Percentiles rank a stretch among this genome's conserved stretches.
These are phyloP conservation scores for Drosophila anceps DNA, from an alignment of 2,888 invertebrate species.

Conservation along the genomic window DNA sequence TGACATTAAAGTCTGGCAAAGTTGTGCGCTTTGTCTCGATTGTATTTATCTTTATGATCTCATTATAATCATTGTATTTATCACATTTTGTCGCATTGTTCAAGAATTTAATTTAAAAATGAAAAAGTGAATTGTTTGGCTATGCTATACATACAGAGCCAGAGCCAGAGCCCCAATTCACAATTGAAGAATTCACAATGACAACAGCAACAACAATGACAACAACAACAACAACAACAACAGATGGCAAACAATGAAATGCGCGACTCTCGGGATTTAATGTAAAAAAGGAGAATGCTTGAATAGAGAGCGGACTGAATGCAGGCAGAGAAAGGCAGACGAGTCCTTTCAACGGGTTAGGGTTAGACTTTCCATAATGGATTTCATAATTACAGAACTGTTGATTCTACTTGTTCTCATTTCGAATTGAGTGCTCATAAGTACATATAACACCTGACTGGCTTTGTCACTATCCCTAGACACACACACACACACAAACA, in stretches of 20 bases:
- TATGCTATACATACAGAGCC: constrained; percentile 7
- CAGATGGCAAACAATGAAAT: constrained; percentile 60
- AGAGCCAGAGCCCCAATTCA: constrained; percentile 57
- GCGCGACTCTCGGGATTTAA: constrained; percentile 59
- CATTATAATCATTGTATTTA: constrained; percentile 67
- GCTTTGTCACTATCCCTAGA: constrained; percentile 26
- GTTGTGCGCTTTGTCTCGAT: constrained; percentile 47
- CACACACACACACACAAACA: not conserved
- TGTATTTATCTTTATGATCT: constrained; percentile 63
- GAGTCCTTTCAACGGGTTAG: constrained; percentile 32
- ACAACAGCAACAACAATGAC: constrained; percentile 49
- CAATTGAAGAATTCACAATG: constrained; percentile 66
- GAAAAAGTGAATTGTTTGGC: constrained; percentile 42
- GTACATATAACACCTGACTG: constrained; percentile 50
- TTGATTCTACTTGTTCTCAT: constrained; percentile 41
- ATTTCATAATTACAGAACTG: constrained; percentile 49
- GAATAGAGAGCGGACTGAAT: constrained; percentile 27
- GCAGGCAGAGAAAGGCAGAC: constrained; percentile 47
- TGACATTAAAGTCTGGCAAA: constrained; percentile 53
- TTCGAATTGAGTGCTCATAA: constrained; percentile 52
- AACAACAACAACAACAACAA: constrained; percentile 55
- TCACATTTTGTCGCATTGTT: constrained; percentile 69
- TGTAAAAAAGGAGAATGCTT: constrained; percentile 27
- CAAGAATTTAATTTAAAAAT: constrained; percentile 73
- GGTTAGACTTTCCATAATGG: constrained; percentile 33